Evolutionary conservation across 2,888 invertebrate genomes (phyloP).

Genomic region (Chrysolina americana): DNA sequence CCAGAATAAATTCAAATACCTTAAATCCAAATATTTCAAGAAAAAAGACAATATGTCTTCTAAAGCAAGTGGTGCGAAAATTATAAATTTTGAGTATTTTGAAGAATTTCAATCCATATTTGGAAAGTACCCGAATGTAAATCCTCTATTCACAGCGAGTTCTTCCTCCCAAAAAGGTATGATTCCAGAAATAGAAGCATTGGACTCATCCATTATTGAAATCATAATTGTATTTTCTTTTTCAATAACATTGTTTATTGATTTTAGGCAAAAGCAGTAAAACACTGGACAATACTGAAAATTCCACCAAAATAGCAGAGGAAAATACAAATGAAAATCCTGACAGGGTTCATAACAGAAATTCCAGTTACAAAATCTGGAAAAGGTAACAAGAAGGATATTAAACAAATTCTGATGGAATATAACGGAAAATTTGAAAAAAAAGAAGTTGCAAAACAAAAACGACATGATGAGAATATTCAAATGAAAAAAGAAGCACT

Average conservation of each 20-base stretch:
- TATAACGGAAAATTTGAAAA: slow-evolving; percentile 9
- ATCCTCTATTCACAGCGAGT: not conserved
- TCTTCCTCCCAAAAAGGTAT: too few species aligned
- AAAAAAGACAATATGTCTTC: slow-evolving; percentile 22
- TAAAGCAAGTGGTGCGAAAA: slow-evolving; percentile 5
- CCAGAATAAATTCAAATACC: not conserved
- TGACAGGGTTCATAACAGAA: slow-evolving; percentile 2
- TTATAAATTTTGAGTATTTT: slow-evolving; percentile 2
- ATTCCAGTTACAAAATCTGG: not conserved
- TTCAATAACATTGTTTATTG: too few species aligned
- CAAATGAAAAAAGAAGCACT: slow-evolving; percentile 12
- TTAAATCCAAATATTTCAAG: not conserved
- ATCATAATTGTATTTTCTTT: too few species aligned
- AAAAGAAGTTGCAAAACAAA: slow-evolving; percentile 10
- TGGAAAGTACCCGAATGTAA: slow-evolving; percentile 1
- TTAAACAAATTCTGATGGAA: slow-evolving; percentile 1
- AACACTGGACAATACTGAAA: not conserved
- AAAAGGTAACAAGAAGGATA: slow-evolving; percentile 4
- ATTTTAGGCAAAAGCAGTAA: too few species aligned
- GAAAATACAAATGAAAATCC: not conserved
- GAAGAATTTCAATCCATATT: not conserved
- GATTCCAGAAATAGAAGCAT: too few species aligned
- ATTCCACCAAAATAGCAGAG: slow-evolving; percentile 11
- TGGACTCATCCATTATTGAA: too few species aligned
- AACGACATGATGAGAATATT: slow-evolving; percentile 11